Conservation (phyloP, 1,140 invertebrate genomes). For the Anoplophora glabripennis region DNA sequence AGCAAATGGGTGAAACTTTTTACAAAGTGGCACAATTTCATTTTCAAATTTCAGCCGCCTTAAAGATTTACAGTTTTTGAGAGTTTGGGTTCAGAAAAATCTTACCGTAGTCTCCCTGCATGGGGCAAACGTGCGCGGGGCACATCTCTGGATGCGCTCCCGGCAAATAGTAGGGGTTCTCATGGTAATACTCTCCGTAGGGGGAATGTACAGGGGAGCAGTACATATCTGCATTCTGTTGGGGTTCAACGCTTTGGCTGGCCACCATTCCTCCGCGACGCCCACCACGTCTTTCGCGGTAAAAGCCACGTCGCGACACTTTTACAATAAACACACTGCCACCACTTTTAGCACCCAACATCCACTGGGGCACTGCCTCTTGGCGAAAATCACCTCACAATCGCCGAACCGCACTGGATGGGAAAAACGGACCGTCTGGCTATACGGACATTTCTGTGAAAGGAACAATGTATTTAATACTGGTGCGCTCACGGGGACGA, state of each 20-base stretch:
- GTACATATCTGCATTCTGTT: slow-evolving; percentile 46
- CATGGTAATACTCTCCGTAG: slow-evolving; percentile 46
- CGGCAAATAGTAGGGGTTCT: slow-evolving; percentile 38
- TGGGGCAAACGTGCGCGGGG: slow-evolving; percentile 39
- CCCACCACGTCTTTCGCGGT: slow-evolving; percentile 15
- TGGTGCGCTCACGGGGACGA: neutral
- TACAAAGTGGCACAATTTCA: no score
- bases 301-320: slow-evolving; percentile 30
- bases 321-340: slow-evolving; percentile 24
- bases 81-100: slow-evolving; percentile 1
- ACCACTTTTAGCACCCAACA: slow-evolving; percentile 15
- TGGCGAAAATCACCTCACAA: neutral
- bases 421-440: neutral
- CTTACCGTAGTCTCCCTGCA: slow-evolving; percentile 46
- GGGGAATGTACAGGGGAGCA: slow-evolving; percentile 36
- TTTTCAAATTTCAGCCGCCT: no score
- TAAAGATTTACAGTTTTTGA: no score
- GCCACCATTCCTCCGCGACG: slow-evolving; percentile 43
- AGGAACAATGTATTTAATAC: neutral
- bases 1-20: no score
- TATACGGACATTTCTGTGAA: slow-evolving; percentile 3
- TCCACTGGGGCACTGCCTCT: neutral
- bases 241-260: slow-evolving; percentile 44
- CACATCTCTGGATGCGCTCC: slow-evolving; percentile 38
- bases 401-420: neutral